A percentile compares a stretch with the other conserved stretches of the same genome.
Conservation (phyloP, 2,797 vertebrate species). For the Erpetoichthys calabaricus region DNA sequence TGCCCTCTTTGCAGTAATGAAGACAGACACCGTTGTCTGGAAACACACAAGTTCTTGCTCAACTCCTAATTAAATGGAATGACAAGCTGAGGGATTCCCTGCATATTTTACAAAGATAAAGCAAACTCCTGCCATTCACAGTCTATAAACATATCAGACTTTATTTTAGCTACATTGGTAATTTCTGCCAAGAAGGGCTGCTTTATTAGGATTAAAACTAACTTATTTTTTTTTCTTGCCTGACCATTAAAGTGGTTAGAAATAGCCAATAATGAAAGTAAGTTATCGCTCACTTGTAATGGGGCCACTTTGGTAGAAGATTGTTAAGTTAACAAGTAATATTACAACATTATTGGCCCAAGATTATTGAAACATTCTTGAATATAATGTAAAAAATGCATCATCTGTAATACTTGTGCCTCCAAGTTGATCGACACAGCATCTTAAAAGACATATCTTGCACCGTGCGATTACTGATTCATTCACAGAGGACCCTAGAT, state of each 20-base stretch:
- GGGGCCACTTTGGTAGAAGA: no score
- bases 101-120: background rate
- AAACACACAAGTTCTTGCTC: background rate
- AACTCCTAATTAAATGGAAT: background rate
- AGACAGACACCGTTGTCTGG: background rate
- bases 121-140: background rate
- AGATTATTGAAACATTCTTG: no score
- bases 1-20: background rate
- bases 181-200: background rate
- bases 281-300: no score
- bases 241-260: constrained; percentile 6
- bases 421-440: no score
- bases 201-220: background rate
- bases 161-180: background rate
- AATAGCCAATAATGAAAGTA: no score
- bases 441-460: no score
- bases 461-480: no score
- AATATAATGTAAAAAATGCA: no score
- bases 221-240: constrained; percentile 4
- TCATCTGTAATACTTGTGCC: no score
- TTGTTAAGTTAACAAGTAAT: no score
- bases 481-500: no score
- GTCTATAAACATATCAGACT: background rate
- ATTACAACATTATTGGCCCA: no score
- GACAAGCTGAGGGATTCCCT: background rate